Conservation (phyloP, 2,113 vertebrate species). For the Paedocypris sp. region DNA sequence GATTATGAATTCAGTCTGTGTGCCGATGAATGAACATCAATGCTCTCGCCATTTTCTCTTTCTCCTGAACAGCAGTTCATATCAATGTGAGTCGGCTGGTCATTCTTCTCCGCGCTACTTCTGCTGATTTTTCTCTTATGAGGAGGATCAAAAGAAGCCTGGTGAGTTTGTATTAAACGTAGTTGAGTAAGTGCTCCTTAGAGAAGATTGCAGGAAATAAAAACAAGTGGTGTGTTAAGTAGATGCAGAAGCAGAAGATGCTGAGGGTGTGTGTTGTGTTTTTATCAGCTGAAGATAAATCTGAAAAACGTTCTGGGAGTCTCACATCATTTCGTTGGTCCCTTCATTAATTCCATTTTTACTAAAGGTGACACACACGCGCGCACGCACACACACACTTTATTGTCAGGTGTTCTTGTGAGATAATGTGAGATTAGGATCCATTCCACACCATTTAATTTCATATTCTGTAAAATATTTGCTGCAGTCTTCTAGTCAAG, state of each 20-base stretch:
- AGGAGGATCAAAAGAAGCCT: neutral
- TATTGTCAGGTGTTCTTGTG: constrained; percentile 19
- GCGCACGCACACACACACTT: constrained; percentile 12
- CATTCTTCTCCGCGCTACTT: neutral
- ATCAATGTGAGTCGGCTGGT: constrained; percentile 14
- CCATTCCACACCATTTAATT: neutral
- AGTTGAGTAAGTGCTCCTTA: constrained; percentile 1
- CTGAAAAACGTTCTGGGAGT: neutral
- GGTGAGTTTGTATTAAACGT: neutral
- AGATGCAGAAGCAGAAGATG: no score
- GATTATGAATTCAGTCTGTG: constrained; percentile 8
- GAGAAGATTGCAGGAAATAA: constrained; percentile 5
- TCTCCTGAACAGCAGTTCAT: neutral
- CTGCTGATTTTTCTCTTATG: constrained; percentile 2
- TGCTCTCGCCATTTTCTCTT: constrained; percentile 15
- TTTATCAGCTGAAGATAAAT: neutral
- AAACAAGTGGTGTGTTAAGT: neutral
- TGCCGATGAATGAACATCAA: constrained; percentile 3
- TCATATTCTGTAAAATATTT: neutral
- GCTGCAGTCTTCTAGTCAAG: no score
- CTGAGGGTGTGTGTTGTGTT: neutral
- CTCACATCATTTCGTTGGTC: constrained; percentile 31
- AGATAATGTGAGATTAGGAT: constrained; percentile 22
- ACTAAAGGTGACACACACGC: constrained; percentile 26
- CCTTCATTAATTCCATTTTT: constrained; percentile 37